Evolutionary conservation across 2,797 vertebrate genomes (phyloP).

Genomic region (Emydoidea blandingii): DNA sequence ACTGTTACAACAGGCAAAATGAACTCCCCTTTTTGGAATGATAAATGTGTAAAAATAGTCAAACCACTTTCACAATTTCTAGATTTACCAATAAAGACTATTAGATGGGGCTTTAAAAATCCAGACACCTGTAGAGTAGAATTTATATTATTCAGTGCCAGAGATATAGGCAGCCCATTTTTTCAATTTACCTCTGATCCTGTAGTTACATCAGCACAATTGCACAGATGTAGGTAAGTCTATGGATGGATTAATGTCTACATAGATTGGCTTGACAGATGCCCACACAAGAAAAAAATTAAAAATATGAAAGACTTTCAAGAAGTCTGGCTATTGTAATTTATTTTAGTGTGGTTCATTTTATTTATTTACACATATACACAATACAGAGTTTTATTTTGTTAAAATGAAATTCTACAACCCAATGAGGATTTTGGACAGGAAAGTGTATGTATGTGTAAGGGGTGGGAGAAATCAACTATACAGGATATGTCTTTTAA

Average conservation of each 20-base stretch:
- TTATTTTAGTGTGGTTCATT: background rate
- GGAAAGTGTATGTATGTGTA: background rate
- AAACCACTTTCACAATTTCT: background rate
- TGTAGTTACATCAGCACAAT: slow-evolving; percentile 18
- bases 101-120: background rate
- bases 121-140: background rate
- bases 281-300: background rate
- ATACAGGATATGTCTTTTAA: background rate
- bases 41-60: background rate
- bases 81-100: background rate
- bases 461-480: background rate
- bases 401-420: background rate
- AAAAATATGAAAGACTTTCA: background rate
- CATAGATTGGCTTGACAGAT: background rate
- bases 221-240: slow-evolving; percentile 18
- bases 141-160: slow-evolving; percentile 9
- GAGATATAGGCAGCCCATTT: background rate
- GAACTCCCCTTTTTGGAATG: background rate
- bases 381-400: background rate
- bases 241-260: slow-evolving; percentile 3
- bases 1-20: background rate
- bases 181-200: slow-evolving; percentile 35
- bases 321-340: background rate
- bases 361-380: background rate
- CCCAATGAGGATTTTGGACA: background rate